Evolutionary conservation across 1,140 invertebrate species (phyloP), one percentile per base, ranked within the genome.

Genomic region (Meloidogyne exigua): DNA sequence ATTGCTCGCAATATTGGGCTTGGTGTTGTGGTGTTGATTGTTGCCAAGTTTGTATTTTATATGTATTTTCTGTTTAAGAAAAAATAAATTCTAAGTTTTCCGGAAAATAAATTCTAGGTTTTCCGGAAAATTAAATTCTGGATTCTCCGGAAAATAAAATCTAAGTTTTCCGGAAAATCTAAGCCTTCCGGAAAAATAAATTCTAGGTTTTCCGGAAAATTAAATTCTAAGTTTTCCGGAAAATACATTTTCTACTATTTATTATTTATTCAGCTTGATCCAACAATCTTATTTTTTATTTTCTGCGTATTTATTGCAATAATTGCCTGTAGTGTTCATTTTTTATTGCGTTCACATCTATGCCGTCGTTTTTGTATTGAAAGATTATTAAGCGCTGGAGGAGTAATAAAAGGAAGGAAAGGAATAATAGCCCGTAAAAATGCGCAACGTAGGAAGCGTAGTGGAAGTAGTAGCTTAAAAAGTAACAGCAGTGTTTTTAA

Each of bases 11-110:
- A 28, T 65, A 73, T 10, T 73, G 71, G 71, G 21, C 71, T 36
- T 73, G 71, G 71, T 73, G 71, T 36, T 73, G 71, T 32, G 71
- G 71, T 11, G 71, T 73, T 2, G 71, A 73, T 65, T 73, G 71
- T 10, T 73, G 71, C 23, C 57, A 73, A 21, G 71, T 73, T 15
- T 36, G 36, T 49, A 3, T 13, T 62, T 63, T 39, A 26, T 44
- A 28, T 39, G 21, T 39, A 49, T 39, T 13, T 65, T 39, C 10
- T 39, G 7, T 57, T 57, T 57, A 18, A 18, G 49, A n/a, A 57
- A 57, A n/a, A 57, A 57, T 57, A n/a, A 57, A 18, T 49, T 49
- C 15, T 49, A 10, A 49, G 18, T 4, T 49, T 49, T 49, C 44
- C 44, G 18, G 44, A 49, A 49, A 18, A 49, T 18, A 18, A 18